phyloP scores from a whole-genome alignment of 1,140 invertebrate species.

The Solenopsis fugax region DNA sequence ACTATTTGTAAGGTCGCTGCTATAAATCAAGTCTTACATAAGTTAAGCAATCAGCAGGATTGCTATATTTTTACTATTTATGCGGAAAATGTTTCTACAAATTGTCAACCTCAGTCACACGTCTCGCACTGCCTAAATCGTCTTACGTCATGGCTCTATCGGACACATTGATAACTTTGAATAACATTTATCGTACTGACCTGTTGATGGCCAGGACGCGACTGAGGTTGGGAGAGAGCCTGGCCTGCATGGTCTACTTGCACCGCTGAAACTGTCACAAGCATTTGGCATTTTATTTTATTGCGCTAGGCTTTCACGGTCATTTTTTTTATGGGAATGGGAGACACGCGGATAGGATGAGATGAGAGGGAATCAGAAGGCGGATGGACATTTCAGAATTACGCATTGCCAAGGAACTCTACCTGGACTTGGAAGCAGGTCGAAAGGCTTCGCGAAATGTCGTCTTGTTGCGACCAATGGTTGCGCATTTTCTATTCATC shows the following conservation, averaged over 20 bases:
- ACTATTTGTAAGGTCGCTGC: background rate
- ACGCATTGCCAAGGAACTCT: slow-evolving; percentile 70
- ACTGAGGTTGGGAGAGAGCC: slow-evolving; percentile 86
- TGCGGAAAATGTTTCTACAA: background rate
- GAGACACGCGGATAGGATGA: slow-evolving; percentile 14
- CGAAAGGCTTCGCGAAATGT: slow-evolving; percentile 42
- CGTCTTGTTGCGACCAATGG: slow-evolving; percentile 12
- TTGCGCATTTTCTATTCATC: background rate
- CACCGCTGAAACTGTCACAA: slow-evolving; percentile 86
- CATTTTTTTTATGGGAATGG: slow-evolving; percentile 52
- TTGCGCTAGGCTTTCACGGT: slow-evolving; percentile 61
- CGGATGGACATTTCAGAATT: slow-evolving; percentile 24
- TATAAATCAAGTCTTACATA: background rate
- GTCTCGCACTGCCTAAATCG: background rate
- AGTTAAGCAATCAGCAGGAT: background rate
- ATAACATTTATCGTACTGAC: slow-evolving; percentile 84
- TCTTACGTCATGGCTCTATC: slow-evolving; percentile 43
- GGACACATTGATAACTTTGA: slow-evolving; percentile 56
- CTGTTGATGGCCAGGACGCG: slow-evolving; percentile 86
- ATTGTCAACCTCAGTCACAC: slow-evolving; percentile 38
- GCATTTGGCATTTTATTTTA: slow-evolving; percentile 84
- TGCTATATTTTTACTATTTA: background rate
- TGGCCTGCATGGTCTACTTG: slow-evolving; percentile 86
- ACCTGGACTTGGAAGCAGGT: slow-evolving; percentile 75
- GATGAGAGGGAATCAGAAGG: background rate